phyloP scores from a whole-genome alignment of 2,888 invertebrate genomes.

The Xanthia icteritia region DNA sequence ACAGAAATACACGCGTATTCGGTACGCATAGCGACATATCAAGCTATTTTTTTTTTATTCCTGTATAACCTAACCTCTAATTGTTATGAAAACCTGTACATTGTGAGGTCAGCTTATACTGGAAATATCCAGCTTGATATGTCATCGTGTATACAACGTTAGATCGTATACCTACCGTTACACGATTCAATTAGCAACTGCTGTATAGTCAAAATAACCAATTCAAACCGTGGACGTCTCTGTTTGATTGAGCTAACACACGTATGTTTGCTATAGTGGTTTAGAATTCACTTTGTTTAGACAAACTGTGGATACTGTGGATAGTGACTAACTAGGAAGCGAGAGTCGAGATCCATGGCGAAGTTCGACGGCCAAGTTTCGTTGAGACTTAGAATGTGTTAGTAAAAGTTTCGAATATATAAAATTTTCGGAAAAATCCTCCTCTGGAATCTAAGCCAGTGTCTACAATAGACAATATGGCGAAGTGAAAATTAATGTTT shows the following conservation, averaged over 20 bases:
- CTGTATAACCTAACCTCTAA: background rate
- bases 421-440: background rate
- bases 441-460: background rate
- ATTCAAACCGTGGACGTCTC: slow-evolving; percentile 60
- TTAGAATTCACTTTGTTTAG: slow-evolving; percentile 70
- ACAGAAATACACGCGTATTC: slow-evolving; percentile 30
- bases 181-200: slow-evolving; percentile 74
- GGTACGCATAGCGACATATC: background rate
- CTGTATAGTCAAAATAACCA: slow-evolving; percentile 67
- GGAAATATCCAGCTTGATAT: background rate
- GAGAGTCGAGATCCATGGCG: slow-evolving; percentile 12
- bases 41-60: background rate
- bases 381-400: slow-evolving; percentile 12
- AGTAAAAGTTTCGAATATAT: slow-evolving; percentile 27
- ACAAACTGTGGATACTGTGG: slow-evolving; percentile 31
- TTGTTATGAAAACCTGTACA: background rate
- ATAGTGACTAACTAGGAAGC: slow-evolving; percentile 46
- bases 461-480: background rate
- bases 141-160: slow-evolving; percentile 11
- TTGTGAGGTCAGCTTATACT: background rate
- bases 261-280: slow-evolving; percentile 64
- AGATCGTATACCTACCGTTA: slow-evolving; percentile 29
- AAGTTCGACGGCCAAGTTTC: slow-evolving; percentile 37
- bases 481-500: background rate
- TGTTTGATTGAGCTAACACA: slow-evolving; percentile 63